Base-by-base conservation (phyloP, 2,888 invertebrate genomes). In the Odontomyia ornata region DNA sequence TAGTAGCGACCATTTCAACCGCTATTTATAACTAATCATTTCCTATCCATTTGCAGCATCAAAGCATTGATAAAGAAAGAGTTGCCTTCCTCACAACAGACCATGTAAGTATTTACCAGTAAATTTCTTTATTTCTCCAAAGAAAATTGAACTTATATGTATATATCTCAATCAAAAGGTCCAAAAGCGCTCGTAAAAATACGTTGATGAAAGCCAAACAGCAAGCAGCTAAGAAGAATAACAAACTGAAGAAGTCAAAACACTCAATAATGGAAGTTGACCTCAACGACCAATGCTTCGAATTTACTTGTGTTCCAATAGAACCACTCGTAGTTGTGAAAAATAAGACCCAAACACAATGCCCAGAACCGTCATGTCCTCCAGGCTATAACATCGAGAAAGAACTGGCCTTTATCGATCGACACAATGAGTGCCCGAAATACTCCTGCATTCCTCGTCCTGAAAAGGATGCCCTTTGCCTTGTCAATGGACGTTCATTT, bases 401-500 rank as follows among this genome's bases (percentile, higher is more conserved):
- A 78, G 90, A 91, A 46, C 81, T 81, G 0, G 83, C 83, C 78
- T 84, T 85, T 1, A 79, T 80, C 13, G 79, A 83, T 27, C 84
- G 84, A 75, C 81, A 83, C 1, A 84, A 87, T n/a, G 86, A 87
- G 62, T 91, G 91, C 77, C 81, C 80, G 62, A 90, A 90, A 79
- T 93, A 92, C 83, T 88, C 88, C 0, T 93, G 93, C 82, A 89
- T 89, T 62, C 91, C 91, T 1, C 90, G 90, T 0, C 89, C 90
- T 0, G 89, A 90, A 52, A 89, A 90, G 0, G 92, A 92, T 77
- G 90, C 89, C 43, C 89, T 90, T 81, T 87, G 87, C 36, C 84
- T 85, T 82, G 87, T 95, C n/a, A 92, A 92, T 0, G 93, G 93
- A 0, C 90, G 92, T 75, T 92, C 92, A 0, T 91, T 95, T 83